These are phyloP conservation scores for Mungos mungo DNA, from an alignment of 2,113 vertebrate genomes.

Conservation along the genomic window DNA sequence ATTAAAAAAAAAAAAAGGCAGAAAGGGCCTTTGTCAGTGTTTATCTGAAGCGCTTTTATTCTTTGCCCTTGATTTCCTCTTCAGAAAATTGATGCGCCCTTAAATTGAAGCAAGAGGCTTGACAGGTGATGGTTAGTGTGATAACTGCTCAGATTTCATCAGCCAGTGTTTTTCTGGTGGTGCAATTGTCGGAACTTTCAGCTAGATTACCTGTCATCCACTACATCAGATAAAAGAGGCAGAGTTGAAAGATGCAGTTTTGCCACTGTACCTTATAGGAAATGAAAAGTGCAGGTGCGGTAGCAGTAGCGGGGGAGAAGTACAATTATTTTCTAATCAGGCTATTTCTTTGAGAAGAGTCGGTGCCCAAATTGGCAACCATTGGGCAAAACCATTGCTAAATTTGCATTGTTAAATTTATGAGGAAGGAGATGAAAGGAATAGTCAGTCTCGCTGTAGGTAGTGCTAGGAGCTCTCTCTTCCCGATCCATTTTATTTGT, in stretches of 20 bases:
- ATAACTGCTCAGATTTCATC: conserved; percentile 99
- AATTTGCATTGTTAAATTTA: conserved; percentile 84
- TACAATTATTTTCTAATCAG: conserved; percentile 88
- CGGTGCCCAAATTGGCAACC: conserved; percentile 76
- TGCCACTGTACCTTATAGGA: conserved; percentile 88
- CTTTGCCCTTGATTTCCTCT: conserved; percentile 99
- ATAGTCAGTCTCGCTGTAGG: conserved; percentile 55
- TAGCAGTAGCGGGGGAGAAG: conserved; percentile 78
- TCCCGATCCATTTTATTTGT: conserved; percentile 66
- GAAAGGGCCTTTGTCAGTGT: conserved; percentile 99
- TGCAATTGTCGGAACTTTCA: conserved; percentile 99
- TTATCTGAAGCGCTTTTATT: conserved; percentile 99
- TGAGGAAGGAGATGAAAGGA: conserved; percentile 63
- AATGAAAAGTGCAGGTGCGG: conserved; percentile 89
- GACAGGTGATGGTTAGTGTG: conserved; percentile 99
- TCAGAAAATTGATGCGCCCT: conserved; percentile 99
- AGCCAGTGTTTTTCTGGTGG: conserved; percentile 92
- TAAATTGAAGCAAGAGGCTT: conserved; percentile 99
- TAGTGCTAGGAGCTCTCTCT: conserved; percentile 62
- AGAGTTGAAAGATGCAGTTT: conserved; percentile 92
- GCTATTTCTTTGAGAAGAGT: conserved; percentile 81
- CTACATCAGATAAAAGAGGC: conserved; percentile 98
- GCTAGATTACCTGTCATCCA: conserved; percentile 98
- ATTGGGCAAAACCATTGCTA: conserved; percentile 77
- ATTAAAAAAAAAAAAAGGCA: conserved; percentile 91